Base-by-base conservation (phyloP, 35 echinoderm and acorn worm genomes). In the Chiridota heheva region DNA sequence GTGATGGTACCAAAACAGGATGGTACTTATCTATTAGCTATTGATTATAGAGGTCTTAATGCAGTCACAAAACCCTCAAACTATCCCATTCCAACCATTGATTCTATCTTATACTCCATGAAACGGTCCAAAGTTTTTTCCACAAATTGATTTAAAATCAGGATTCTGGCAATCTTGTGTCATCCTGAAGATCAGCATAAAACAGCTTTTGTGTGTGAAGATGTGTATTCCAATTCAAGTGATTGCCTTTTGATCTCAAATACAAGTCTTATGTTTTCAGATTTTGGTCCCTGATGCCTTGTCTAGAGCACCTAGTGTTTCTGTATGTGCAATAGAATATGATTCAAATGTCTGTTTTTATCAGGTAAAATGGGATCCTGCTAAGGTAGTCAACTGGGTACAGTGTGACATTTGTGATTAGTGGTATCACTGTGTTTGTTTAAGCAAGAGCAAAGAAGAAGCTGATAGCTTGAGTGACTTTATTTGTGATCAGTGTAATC, bases 161-260 rank as follows among this genome's bases (percentile, higher is more conserved):
- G 69, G 69, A 8, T 72, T 72, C 49, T 72, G 69, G 69, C 40
- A 72, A 29, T 72, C 69, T 15, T 8, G 5, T 6, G 20, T 72
- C 69, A 72, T 25, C 69, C 69, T 44, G 2, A 25, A 28, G 40
- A 72, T 24, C 39, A 46, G 25, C 20, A 40, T 20, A 70, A 70
- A 39, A 41, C 67, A 22, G 67, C 69, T 7, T 73, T 73, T 73
- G 69, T 67, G 16, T 71, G 67, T 71, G 67, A 71, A 18, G 67
- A 34, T 1, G 67, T 2, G 36, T 71, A 0, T 26, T 71, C 40
- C 8, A 73, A 26, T 73, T 73, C 34, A 73, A 73, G 18, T 7
- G 69, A 17, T 29, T 45, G 7, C 69, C 69, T 7, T 73, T 73
- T 47, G 40, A 3, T 8, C 34, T 45, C 6, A 73, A 73, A 73